Conservation (phyloP, 2,113 vertebrate genomes). For the Syrrhaptes paradoxus region DNA sequence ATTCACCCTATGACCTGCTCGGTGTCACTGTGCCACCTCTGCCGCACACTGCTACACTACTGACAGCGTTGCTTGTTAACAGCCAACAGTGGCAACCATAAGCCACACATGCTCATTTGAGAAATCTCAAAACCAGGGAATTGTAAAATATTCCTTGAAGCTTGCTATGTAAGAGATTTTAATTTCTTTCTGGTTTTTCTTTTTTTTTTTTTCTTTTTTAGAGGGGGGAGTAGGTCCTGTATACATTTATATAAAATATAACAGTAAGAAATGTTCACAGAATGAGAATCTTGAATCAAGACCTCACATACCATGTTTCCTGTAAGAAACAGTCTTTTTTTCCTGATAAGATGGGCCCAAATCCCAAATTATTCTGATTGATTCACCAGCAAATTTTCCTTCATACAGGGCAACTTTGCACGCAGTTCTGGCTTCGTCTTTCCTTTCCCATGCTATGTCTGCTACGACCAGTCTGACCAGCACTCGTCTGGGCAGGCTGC, state of each 20-base stretch:
- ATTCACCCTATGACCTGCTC: accelerated
- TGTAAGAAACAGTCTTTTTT: neutral
- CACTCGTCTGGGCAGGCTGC: neutral
- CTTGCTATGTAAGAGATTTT: neutral
- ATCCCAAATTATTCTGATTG: neutral
- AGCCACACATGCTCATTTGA: neutral
- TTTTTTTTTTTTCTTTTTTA: too few species aligned
- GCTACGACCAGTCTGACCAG: neutral
- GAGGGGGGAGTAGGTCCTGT: neutral
- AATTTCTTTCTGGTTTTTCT: neutral
- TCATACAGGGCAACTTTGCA: accelerated
- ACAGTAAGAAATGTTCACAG: neutral
- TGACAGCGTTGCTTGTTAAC: neutral
- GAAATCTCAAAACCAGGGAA: neutral
- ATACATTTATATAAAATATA: neutral
- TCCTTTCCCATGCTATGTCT: neutral
- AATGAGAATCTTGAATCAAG: neutral
- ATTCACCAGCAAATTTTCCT: neutral
- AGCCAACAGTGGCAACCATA: neutral
- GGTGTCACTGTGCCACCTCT: neutral
- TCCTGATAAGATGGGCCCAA: neutral
- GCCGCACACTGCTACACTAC: neutral
- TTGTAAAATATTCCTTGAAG: neutral
- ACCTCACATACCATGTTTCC: neutral
- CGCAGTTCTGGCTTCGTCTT: neutral